These are phyloP conservation scores for Hylaeus volcanicus DNA, from an alignment of 1,140 invertebrate genomes.

Conservation along the genomic window DNA sequence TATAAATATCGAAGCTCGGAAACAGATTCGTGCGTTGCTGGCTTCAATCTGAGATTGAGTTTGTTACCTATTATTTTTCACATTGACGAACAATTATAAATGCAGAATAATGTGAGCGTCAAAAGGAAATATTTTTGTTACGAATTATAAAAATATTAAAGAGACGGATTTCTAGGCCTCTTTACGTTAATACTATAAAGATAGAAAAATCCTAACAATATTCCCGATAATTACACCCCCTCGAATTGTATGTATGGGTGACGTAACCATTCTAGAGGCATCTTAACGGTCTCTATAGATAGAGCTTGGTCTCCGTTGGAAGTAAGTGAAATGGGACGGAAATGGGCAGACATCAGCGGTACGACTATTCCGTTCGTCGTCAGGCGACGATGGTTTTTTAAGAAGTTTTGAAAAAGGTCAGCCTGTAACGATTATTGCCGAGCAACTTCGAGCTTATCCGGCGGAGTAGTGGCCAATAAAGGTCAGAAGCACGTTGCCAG, in stretches of 20 bases:
- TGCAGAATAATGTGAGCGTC: too few species aligned
- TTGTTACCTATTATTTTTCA: too few species aligned
- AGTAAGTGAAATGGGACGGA: conserved; percentile 1
- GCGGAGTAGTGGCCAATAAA: conserved; percentile 74
- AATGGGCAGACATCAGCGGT: too few species aligned
- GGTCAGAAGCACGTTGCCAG: conserved; percentile 64
- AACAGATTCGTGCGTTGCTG: neutral
- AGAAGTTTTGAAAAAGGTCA: conserved; percentile 68
- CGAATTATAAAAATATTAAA: too few species aligned
- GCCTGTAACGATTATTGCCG: conserved; percentile 73
- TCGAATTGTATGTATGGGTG: neutral
- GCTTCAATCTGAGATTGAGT: too few species aligned
- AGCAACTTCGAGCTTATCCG: conserved; percentile 56
- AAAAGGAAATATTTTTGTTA: too few species aligned
- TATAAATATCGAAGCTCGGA: neutral
- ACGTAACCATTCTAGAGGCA: too few species aligned
- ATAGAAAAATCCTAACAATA: neutral
- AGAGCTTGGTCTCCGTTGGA: neutral
- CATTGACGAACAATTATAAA: too few species aligned
- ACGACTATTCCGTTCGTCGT: conserved; percentile 3
- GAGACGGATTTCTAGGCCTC: too few species aligned
- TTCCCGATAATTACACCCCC: neutral
- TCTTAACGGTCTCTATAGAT: too few species aligned
- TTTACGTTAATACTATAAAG: too few species aligned
- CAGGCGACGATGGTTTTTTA: conserved; percentile 60